Conservation (phyloP, 2,797 vertebrate genomes). For the Octomys mimax region DNA sequence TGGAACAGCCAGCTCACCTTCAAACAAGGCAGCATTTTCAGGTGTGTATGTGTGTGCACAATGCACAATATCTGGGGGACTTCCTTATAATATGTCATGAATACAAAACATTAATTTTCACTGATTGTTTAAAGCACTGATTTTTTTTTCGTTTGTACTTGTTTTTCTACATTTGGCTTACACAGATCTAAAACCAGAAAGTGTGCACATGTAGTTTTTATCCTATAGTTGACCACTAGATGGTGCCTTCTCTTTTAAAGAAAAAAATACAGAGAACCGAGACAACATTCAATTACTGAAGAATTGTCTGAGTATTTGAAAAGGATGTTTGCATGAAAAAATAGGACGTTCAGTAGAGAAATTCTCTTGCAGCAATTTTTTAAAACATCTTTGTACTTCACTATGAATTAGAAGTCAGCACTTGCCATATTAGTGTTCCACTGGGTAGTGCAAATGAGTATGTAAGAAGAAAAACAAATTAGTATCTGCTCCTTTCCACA, state of each 20-base stretch:
- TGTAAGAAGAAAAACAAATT: background rate
- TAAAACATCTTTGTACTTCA: background rate
- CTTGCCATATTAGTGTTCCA: constrained; percentile 14
- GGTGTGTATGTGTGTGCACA: background rate
- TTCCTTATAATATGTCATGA: background rate
- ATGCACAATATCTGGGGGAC: background rate
- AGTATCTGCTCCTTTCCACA: too few species aligned
- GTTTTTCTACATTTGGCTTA: constrained; percentile 30
- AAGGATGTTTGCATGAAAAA: background rate
- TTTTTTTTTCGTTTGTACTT: background rate
- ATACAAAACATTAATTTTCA: background rate
- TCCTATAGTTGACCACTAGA: constrained; percentile 70
- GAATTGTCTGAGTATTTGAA: background rate
- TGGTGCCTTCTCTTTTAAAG: constrained; percentile 53
- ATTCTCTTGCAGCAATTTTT: constrained; percentile 5
- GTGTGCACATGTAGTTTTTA: background rate
- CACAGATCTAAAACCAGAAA: background rate
- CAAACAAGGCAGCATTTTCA: background rate
- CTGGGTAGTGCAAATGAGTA: constrained; percentile 64
- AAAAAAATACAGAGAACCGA: background rate
- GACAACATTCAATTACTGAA: background rate
- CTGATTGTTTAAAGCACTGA: background rate
- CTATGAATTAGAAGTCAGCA: constrained; percentile 21
- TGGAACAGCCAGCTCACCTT: background rate
- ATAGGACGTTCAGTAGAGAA: background rate